Base-by-base conservation (phyloP, 2,113 vertebrate species). In the Aepyceros melampus region DNA sequence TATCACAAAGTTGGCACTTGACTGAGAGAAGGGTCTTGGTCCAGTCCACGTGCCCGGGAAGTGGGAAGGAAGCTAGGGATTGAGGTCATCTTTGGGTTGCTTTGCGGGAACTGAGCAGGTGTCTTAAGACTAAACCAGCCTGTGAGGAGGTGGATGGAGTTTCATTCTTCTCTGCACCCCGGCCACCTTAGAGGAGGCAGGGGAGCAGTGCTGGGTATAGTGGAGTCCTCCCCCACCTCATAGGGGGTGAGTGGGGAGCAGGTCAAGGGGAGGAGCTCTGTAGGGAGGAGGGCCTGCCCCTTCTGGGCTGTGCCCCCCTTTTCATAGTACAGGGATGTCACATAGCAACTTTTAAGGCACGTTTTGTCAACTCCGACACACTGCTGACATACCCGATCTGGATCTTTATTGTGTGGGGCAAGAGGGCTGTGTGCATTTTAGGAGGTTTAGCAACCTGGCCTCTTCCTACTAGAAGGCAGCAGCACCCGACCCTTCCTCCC, bases 391-490 rank as follows among this genome's bases (percentile, higher is more conserved):
- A 29, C 43, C 43, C 33, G 27, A 40, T 25, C 51, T n/a, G 31
- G 45, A 27, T 51, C 74, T 82, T 33, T 27, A 29, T 29, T 14
- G 23, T 47, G 4, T 1, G 56, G 45, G 6, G 27, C 7, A 1
- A 23, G 7, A 9, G 31, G 51, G 6, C 31, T 27, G 43, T n/a
- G 53, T 56, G 29, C 0, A 1, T 23, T 0, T 6, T 3, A 8
- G 79, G 19, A 5, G 33, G 5, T 31, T 60, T 4, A 27, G 31
- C 36, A 12, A 17, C 7, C 23, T 51, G 87, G 85, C 36, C 31
- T 94, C 25, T 53, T 1, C 1, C 7, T 25, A 31, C 13, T 12
- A 71, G 49, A 45, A 49, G 16, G n/a, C 67, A 17, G 14, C 2
- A 10, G 31, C 21, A 4, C 8, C 15, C 21, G 13, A 36, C 33